phyloP scores from a whole-genome alignment of 2,888 invertebrate species.

The Notodonta ziczac region DNA sequence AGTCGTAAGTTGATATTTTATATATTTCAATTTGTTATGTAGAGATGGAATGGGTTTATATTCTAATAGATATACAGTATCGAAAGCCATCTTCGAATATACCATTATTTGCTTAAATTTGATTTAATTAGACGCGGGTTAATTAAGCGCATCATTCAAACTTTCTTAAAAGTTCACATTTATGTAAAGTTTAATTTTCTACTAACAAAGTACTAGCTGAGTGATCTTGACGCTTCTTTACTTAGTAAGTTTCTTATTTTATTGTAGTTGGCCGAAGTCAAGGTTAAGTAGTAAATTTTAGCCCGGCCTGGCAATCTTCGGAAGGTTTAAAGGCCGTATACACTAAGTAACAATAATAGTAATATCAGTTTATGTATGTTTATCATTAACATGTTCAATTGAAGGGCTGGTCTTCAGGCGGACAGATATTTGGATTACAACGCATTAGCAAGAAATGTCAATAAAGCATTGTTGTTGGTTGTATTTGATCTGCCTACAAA shows the following conservation, averaged over 20 bases:
- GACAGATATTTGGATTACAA: not conserved
- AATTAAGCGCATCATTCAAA: no score
- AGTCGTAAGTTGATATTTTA: not conserved
- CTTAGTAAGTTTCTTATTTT: constrained; percentile 18
- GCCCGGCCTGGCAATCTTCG: constrained; percentile 13
- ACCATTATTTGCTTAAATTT: no score
- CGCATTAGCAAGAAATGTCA: not conserved
- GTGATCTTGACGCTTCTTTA: not conserved
- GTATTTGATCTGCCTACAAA: not conserved
- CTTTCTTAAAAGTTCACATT: no score
- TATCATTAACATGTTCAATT: not conserved
- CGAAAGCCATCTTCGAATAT: no score
- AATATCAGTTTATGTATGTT: not conserved
- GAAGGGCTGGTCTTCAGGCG: not conserved
- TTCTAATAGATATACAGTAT: no score
- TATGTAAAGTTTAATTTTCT: not conserved
- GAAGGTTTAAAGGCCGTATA: constrained; percentile 11
- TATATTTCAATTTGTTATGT: not conserved
- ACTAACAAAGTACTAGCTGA: no score
- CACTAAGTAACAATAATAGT: constrained; percentile 1
- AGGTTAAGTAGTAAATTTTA: constrained; percentile 25
- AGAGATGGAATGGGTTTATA: no score
- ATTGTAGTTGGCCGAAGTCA: constrained; percentile 9
- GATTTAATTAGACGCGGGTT: no score
- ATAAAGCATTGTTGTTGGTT: not conserved